Evolutionary conservation across 1,140 invertebrate genomes (phyloP).

Genomic region (Nebria ingens): DNA sequence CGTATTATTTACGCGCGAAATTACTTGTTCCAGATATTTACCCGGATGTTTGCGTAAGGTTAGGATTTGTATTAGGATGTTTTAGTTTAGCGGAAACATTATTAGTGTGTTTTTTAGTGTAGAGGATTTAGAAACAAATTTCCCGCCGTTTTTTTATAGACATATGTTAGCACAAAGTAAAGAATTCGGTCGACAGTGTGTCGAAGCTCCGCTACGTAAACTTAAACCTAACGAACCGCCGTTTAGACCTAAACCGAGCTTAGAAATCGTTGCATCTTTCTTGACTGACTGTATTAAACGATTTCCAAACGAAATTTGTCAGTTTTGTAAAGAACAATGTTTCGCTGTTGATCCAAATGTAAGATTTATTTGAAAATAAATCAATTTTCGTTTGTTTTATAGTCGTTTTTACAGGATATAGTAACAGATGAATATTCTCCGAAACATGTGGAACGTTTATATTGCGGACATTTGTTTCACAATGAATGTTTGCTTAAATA

Average conservation of each 20-base stretch:
- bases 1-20: conserved; percentile 49
- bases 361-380: conserved; percentile 17
- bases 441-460: conserved; percentile 56
- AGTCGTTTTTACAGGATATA: conserved; percentile 31
- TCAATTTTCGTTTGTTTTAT: conserved; percentile 12
- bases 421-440: conserved; percentile 46
- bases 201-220: conserved; percentile 53
- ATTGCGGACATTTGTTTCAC: conserved; percentile 68
- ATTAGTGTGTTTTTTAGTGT: conserved; percentile 42
- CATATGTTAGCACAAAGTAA: conserved; percentile 54
- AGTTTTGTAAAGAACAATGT: conserved; percentile 48
- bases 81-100: too few relatives aligned
- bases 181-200: conserved; percentile 59
- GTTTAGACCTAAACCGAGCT: conserved; percentile 51
- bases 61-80: too few relatives aligned
- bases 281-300: conserved; percentile 49
- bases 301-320: conserved; percentile 51
- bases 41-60: conserved; percentile 45
- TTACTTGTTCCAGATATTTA: conserved; percentile 56
- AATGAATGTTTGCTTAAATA: conserved; percentile 58
- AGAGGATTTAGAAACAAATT: conserved; percentile 50
- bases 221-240: conserved; percentile 36
- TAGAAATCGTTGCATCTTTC: conserved; percentile 49
- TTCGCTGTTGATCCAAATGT: conserved; percentile 48
- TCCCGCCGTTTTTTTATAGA: conserved; percentile 48